Base-by-base conservation (phyloP, 2,113 vertebrate species). In the Budorcas taxicolor region DNA sequence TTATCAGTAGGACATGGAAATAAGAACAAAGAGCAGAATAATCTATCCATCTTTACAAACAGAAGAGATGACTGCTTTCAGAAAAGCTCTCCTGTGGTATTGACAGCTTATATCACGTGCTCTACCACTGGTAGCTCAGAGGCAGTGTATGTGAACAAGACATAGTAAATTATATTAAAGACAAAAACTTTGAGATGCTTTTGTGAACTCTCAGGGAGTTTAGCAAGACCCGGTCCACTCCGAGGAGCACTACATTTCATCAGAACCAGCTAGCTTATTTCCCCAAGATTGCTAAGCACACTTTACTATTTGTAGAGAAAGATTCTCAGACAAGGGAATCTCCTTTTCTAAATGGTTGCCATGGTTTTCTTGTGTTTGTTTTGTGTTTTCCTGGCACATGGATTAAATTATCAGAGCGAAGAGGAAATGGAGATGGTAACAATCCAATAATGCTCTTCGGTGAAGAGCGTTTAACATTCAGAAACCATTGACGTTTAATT, bases 401-500 rank as follows among this genome's bases (percentile, higher is more conserved):
- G 83, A 85, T 31, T 19, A 94, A 43, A 91, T 96, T 92, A 7
- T 8, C 87, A 55, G 31, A 92, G 36, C 90, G 43, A 1, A 81
- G 40, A 82, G 80, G 1, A 31, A 53, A 86, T 40, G 60, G 43
- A 97, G 96, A 91, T 74, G 86, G 6, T 96, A 92, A 91, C 8
- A 94, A 83, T 91, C 95, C 0, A 1, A 53, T 97, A 96, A 98
- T 96, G 52, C 97, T 97, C 93, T 86, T 74, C 58, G 91, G 67
- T 3, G 1, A 89, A 74, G 93, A 97, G 81, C 62, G 43, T 96
- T 95, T 92, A 93, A 96, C 84, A 87, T 82, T 85, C 81, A 87
- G 85, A 96, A 40, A 62, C 93, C 94, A 82, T 83, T 58, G 3
- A 0, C 6, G 8, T 27, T 31, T 94, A 94, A 98, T 97, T 98